A percentile compares a stretch with the other conserved stretches of the same genome.
Conservation (phyloP, 2,888 invertebrate genomes). For the Syrista parreyssii region DNA sequence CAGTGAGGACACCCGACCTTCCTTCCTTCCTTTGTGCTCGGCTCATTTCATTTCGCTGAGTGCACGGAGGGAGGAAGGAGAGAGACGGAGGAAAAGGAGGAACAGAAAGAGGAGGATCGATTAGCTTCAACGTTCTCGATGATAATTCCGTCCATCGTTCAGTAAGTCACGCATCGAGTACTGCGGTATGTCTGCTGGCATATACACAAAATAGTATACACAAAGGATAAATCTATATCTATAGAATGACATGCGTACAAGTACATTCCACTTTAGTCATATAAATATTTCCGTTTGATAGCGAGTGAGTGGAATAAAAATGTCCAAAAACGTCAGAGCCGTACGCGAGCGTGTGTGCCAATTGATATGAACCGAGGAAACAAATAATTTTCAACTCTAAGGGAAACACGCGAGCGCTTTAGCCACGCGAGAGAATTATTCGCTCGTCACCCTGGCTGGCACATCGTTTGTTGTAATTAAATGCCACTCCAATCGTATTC, state of each 20-base stretch:
- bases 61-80: neutral
- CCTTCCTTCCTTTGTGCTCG: slow-evolving; percentile 46
- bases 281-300: neutral
- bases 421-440: neutral
- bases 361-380: neutral
- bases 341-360: neutral
- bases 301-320: neutral
- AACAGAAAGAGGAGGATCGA: slow-evolving; percentile 32
- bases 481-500: neutral
- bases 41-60: slow-evolving; percentile 44
- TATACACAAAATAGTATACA: neutral
- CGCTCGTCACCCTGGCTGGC: slow-evolving; percentile 14
- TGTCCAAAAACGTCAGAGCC: neutral
- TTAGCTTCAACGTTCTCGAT: slow-evolving; percentile 34
- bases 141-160: neutral
- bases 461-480: slow-evolving; percentile 6
- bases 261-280: neutral
- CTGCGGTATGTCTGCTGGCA: neutral
- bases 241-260: too few relatives aligned
- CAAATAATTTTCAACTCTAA: neutral
- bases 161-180: neutral
- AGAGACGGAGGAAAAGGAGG: neutral
- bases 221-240: too few relatives aligned
- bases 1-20: slow-evolving; percentile 52
- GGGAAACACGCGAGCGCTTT: neutral